Evolutionary conservation across 2,888 invertebrate genomes (phyloP).

Genomic region (Scotopteryx bipunctaria): DNA sequence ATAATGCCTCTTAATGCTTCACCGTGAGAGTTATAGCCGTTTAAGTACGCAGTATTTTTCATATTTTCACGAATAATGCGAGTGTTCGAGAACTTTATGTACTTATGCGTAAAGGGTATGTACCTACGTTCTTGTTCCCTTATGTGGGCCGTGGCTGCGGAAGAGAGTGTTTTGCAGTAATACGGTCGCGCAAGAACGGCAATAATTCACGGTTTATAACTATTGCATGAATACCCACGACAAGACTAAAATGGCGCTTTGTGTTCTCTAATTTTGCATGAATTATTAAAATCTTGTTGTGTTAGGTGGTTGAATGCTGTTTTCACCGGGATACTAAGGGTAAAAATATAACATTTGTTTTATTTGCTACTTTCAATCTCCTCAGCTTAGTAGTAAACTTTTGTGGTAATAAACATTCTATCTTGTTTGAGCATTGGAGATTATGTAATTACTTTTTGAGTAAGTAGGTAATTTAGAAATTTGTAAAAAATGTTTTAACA

Average conservation of each 20-base stretch:
- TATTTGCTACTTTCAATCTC: too few species aligned
- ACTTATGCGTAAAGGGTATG: constrained; percentile 34
- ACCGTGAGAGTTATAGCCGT: constrained; percentile 67
- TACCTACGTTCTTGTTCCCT: constrained; percentile 35
- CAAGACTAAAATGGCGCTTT: constrained; percentile 51
- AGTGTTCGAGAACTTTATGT: constrained; percentile 50
- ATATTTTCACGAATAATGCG: constrained; percentile 74
- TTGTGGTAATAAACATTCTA: too few species aligned
- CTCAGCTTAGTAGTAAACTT: too few species aligned
- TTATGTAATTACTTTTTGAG: too few species aligned
- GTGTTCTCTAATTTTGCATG: constrained; percentile 61
- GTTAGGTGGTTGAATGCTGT: constrained; percentile 15
- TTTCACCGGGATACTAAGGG: background rate
- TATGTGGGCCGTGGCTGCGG: constrained; percentile 29
- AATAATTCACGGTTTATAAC: constrained; percentile 63
- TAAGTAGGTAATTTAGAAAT: too few species aligned
- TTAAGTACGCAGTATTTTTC: constrained; percentile 71
- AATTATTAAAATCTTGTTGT: constrained; percentile 58
- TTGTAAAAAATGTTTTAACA: too few species aligned
- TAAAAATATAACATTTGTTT: background rate
- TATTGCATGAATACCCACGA: constrained; percentile 54
- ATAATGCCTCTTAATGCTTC: constrained; percentile 76
- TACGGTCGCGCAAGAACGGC: constrained; percentile 44
- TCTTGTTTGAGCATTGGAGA: too few species aligned
- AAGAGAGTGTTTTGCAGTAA: constrained; percentile 39